Base-by-base conservation (phyloP, 2,797 vertebrate species). In the Acipenser transmontanus region DNA sequence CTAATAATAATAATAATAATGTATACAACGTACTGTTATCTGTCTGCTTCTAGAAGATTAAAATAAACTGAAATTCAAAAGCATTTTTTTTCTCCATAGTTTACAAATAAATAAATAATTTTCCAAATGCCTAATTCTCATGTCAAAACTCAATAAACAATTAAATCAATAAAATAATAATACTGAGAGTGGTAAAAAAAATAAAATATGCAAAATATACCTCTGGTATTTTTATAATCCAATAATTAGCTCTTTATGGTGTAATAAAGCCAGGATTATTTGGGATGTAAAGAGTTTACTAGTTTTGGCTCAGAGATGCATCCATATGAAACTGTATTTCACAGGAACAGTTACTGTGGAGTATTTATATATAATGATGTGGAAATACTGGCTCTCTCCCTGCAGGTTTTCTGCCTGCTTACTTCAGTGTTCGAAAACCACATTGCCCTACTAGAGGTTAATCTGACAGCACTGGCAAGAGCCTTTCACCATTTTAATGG, bases 381-480 rank as follows among this genome's bases (percentile, higher is more conserved):
- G 34, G 59, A 14, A 51, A 11, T 50, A 56, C 49, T 54, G 59
- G 17, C 6, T 62, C 11, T 56, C 34, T 17, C 49, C 69, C 62
- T 12, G 12, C 72, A 97, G 95, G 83, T 90, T 73, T 68, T 88
- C 34, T 91, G 90, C 69, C 72, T 94, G 49, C 81, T 94, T 68
- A 80, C 85, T 7, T 90, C 92, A 7, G 71, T 93, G 81, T 94
- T 97, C 71, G 89, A 88, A 71, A 80, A 81, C 11, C 61, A 64
- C 65, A 76, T 89, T 63, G 77, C 80, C 11, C 54, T 93, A 68
- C 51, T 95, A 78, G 91, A 94, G 70, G 62, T 95, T 62, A 71
- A 61, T 12, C 20, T 71, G 57, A 62, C 68, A n/a, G 67, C 48
- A 12, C 51, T 70, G 11, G 6, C 72, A 2, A 68, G 72, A 0